phyloP scores from a whole-genome alignment of 2,888 invertebrate species.

The Caradrina clavipalpis region DNA sequence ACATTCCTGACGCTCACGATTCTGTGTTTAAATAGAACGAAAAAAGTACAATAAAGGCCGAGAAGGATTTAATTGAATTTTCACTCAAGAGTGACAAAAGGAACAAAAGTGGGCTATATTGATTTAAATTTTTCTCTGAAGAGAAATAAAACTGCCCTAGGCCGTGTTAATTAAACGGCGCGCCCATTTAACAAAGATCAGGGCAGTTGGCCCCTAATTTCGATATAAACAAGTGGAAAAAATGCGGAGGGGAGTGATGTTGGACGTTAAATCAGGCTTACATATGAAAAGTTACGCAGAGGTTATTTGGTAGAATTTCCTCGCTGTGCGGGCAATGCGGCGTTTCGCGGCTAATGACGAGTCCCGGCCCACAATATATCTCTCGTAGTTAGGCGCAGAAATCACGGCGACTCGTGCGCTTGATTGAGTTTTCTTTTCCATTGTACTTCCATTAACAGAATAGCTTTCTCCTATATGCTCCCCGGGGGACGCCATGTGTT shows the following conservation, averaged over 20 bases:
- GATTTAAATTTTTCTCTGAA: slow-evolving; percentile 59
- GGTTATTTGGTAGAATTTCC: slow-evolving; percentile 82
- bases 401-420: slow-evolving; percentile 88
- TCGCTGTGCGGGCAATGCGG: slow-evolving; percentile 77
- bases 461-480: slow-evolving; percentile 84
- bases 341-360: slow-evolving; percentile 85
- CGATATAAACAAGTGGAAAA: slow-evolving; percentile 69
- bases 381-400: slow-evolving; percentile 88
- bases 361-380: slow-evolving; percentile 85
- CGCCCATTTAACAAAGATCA: slow-evolving; percentile 52
- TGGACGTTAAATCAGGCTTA: slow-evolving; percentile 78
- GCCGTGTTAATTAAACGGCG: slow-evolving; percentile 56
- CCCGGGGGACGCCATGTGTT: slow-evolving; percentile 83
- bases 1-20: slow-evolving; percentile 28
- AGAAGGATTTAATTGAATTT: slow-evolving; percentile 62
- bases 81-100: slow-evolving; percentile 54
- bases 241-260: slow-evolving; percentile 69
- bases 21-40: slow-evolving; percentile 42
- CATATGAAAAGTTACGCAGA: slow-evolving; percentile 82
- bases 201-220: slow-evolving; percentile 45
- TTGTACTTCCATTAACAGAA: slow-evolving; percentile 89
- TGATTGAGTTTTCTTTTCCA: slow-evolving; percentile 90
- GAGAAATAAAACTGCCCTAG: slow-evolving; percentile 51
- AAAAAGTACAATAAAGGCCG: slow-evolving; percentile 39
- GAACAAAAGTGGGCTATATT: slow-evolving; percentile 50